phyloP scores from a whole-genome alignment of 30 jellyfish, hydroid and myxozoan species.

The Aurelia coerulea region DNA sequence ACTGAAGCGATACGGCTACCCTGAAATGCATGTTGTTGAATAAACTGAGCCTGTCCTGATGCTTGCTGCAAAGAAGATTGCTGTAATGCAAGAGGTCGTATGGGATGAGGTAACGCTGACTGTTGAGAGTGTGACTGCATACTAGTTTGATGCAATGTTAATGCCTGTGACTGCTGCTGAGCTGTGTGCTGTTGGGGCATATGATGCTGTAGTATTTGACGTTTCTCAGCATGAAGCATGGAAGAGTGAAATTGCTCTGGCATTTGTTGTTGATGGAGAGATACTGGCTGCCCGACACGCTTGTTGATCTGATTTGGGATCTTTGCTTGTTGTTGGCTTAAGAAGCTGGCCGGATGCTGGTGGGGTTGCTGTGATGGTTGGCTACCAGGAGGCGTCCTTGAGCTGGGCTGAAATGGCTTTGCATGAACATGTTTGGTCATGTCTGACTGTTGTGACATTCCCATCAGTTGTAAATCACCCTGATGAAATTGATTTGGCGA shows the following conservation, averaged over 20 bases:
- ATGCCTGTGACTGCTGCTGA: constrained; percentile 19
- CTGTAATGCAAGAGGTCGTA: constrained; percentile 52
- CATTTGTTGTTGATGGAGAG: constrained; percentile 53
- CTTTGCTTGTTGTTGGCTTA: constrained; percentile 63
- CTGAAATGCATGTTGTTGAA: constrained; percentile 59
- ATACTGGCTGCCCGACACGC: constrained; percentile 39
- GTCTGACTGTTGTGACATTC: constrained; percentile 73
- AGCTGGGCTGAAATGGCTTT: constrained; percentile 97
- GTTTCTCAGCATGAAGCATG: constrained; percentile 47
- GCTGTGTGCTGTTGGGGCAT: constrained; percentile 31
- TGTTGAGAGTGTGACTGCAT: constrained; percentile 35
- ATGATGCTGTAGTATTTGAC: constrained; percentile 44
- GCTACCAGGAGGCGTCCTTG: constrained; percentile 91
- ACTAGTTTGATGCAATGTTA: constrained; percentile 64
- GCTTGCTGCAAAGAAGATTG: constrained; percentile 50
- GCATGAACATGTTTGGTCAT: constrained; percentile 95
- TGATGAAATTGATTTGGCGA: constrained; percentile 66
- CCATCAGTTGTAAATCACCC: constrained; percentile 47
- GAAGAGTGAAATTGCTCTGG: constrained; percentile 45
- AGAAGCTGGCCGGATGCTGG: constrained; percentile 63
- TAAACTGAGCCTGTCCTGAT: constrained; percentile 27
- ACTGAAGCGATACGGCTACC: constrained; percentile 91
- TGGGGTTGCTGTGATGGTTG: constrained; percentile 65
- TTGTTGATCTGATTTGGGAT: constrained; percentile 47
- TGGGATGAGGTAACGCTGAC: constrained; percentile 55